Evolutionary conservation across 2,888 invertebrate genomes (phyloP), one percentile per base, ranked within the genome.

Genomic region (Ophion ellenae): DNA sequence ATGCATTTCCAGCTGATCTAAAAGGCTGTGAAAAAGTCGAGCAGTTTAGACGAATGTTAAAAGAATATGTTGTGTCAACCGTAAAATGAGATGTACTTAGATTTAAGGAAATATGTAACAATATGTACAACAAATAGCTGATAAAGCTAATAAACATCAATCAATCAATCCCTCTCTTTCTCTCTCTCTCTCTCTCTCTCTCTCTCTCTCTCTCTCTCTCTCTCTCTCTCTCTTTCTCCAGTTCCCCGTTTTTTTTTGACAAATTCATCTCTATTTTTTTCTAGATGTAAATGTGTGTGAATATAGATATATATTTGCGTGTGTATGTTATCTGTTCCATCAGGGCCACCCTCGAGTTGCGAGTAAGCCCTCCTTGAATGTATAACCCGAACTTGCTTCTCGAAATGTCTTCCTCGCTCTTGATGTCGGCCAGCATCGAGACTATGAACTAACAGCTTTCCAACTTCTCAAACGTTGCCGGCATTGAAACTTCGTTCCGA

Each of bases 401-500:
- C 53, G 67, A 67, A 75, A n/a, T 53, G 47, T 75, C 53, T 77
- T 69, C 64, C 36, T 59, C 57, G 53, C 53, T 67, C 36, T 24
- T 53, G 28, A 28, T 74, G 79, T 70, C 63, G 47, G 10, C 75
- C 59, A 69, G 64, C 57, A 63, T 45, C 59, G 59, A 77, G 71
- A 81, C 87, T 75, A 83, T 74, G 81, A 86, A 81, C 85, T 90
- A 90, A 89, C 88, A 87, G 89, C 88, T 89, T 88, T 82, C 82
- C 80, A 85, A 88, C 87, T 88, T 90, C 87, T 83, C 84, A 87
- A 89, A 89, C 86, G 87, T 81, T 88, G 77, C 82, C 66, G 87
- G 85, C 79, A 89, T 87, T 87, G 88, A 89, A 87, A 87, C 69
- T 70, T 63, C 67, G 79, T 85, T 81, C 53, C 69, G 77, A 80